phyloP scores from a whole-genome alignment of 1,140 invertebrate genomes.

The Bursaphelenchus mucronatus region DNA sequence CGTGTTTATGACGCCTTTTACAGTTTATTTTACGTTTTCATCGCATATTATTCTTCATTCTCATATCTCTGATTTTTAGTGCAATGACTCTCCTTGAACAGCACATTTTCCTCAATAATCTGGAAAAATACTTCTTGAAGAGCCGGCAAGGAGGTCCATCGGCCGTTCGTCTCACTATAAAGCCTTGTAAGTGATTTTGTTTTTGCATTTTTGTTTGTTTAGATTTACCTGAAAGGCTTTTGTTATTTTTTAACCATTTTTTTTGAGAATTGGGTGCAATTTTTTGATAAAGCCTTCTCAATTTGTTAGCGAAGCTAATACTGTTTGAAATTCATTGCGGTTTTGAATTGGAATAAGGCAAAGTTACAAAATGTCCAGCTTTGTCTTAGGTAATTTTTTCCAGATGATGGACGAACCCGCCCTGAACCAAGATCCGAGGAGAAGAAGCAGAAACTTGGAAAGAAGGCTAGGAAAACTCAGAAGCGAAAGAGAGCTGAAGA shows the following conservation, averaged over 20 bases:
- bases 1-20: too few species aligned
- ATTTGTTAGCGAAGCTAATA: too few species aligned
- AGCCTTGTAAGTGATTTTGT: constrained; percentile 2
- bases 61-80: neutral
- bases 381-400: neutral
- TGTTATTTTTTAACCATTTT: too few species aligned
- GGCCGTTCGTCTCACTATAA: constrained; percentile 7
- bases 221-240: too few species aligned
- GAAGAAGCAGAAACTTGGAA: neutral
- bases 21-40: constrained; percentile 4
- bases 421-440: constrained; percentile 12
- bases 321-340: too few species aligned
- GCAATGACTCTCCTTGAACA: constrained; percentile 1
- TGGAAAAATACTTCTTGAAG: neutral
- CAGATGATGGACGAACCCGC: constrained; percentile 11
- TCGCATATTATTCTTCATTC: neutral
- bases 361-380: neutral
- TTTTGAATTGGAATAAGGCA: too few species aligned
- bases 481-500: neutral
- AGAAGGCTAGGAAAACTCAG: too few species aligned
- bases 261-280: too few species aligned
- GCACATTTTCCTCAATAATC: constrained; percentile 9
- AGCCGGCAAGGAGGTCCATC: neutral
- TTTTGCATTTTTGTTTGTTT: too few species aligned
- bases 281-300: too few species aligned